A percentile compares a stretch with the other conserved stretches of the same genome.
These are phyloP conservation scores for Pelecanus crispus DNA, from an alignment of 2,113 vertebrate species.

Conservation along the genomic window DNA sequence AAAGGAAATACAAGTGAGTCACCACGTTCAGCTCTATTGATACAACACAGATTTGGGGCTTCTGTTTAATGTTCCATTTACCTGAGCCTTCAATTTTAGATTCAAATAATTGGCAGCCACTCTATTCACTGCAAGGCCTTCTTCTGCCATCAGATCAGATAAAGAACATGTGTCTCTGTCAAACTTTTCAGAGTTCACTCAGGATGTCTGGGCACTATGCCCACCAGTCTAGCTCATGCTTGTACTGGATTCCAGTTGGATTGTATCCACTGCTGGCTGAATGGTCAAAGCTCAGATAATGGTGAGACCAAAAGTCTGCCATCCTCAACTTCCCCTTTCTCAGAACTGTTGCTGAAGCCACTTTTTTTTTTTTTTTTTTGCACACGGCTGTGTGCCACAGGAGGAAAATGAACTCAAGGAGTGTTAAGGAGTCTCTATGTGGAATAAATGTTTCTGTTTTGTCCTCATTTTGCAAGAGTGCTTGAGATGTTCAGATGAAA, in stretches of 20 bases:
- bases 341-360: not conserved
- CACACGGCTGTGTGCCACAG: not conserved
- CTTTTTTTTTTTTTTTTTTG: not conserved
- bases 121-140: not conserved
- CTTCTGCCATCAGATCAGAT: not conserved
- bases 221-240: not conserved
- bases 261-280: not conserved
- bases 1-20: not conserved
- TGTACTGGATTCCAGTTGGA: not conserved
- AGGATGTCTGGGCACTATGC: not conserved
- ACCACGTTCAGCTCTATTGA: fast-evolving
- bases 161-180: not conserved
- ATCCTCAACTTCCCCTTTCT: not conserved
- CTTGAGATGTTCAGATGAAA: not conserved
- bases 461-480: not conserved
- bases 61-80: not conserved
- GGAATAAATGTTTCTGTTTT: not conserved
- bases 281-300: not conserved
- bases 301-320: not conserved
- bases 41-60: not conserved
- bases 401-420: not conserved
- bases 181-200: not conserved
- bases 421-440: not conserved
- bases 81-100: not conserved
- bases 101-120: not conserved